Conservation (phyloP, 2,113 vertebrate genomes). For the Axis porcinus region DNA sequence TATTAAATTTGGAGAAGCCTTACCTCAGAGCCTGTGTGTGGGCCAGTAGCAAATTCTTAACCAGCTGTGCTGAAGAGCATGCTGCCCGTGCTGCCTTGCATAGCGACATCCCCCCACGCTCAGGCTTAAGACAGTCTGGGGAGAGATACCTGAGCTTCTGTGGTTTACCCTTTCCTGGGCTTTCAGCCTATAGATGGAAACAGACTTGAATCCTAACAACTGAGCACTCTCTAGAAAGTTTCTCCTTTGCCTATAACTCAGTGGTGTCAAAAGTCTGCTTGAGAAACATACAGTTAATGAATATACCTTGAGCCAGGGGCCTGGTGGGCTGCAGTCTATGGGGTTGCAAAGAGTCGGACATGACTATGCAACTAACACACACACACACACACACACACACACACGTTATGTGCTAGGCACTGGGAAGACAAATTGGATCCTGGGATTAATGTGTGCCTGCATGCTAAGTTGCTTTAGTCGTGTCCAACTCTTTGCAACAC, state of each 20-base stretch:
- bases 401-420: neutral
- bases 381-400: neutral
- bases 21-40: neutral
- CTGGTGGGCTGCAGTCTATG: neutral
- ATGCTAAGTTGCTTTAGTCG: neutral
- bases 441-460: neutral
- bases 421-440: neutral
- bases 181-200: neutral
- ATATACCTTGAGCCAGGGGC: neutral
- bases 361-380: neutral
- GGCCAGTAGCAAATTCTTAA: neutral
- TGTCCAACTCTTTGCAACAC: neutral
- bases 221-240: neutral
- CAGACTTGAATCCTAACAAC: neutral
- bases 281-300: neutral
- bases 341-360: neutral
- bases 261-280: neutral
- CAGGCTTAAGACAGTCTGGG: neutral
- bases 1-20: neutral
- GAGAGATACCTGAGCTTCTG: neutral
- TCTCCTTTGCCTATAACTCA: neutral
- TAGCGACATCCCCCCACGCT: accelerated
- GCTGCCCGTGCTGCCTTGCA: neutral
- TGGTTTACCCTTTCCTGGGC: neutral
- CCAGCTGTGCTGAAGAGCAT: neutral